phyloP scores from a whole-genome alignment of 2,888 invertebrate genomes.

The Cephus nigrinus region DNA sequence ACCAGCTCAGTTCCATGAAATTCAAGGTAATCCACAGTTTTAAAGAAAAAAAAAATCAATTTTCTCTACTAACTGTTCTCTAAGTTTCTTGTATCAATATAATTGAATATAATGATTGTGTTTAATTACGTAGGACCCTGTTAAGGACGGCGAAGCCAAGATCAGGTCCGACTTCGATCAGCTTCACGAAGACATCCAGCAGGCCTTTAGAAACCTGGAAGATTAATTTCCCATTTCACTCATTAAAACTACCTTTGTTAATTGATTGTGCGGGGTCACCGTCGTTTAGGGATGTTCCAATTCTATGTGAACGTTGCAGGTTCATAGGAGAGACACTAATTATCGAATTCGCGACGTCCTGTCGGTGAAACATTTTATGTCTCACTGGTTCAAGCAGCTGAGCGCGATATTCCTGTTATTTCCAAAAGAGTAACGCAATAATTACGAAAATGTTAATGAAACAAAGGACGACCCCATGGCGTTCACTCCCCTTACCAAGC shows the following conservation, averaged over 20 bases:
- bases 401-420: neutral
- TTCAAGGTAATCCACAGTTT: slow-evolving; percentile 80
- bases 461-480: neutral
- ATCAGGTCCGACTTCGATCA: slow-evolving; percentile 98
- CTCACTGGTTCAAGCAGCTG: neutral
- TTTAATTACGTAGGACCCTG: slow-evolving; percentile 83
- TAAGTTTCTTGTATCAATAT: neutral
- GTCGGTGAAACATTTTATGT: neutral
- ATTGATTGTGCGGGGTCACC: slow-evolving; percentile 24
- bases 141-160: slow-evolving; percentile 97
- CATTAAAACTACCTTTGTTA: slow-evolving; percentile 27
- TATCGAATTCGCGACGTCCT: neutral
- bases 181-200: slow-evolving; percentile 95
- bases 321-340: neutral
- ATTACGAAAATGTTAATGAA: neutral
- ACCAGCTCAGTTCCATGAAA: slow-evolving; percentile 99
- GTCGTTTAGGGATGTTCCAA: slow-evolving; percentile 45
- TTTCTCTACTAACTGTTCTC: neutral
- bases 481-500: neutral
- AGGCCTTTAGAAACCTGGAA: slow-evolving; percentile 98
- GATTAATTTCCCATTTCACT: slow-evolving; percentile 74
- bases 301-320: neutral
- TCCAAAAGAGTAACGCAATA: neutral
- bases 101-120: neutral
- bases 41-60: neutral